Conservation (phyloP, 2,113 vertebrate genomes). For the Acrocephalus arundinaceus region DNA sequence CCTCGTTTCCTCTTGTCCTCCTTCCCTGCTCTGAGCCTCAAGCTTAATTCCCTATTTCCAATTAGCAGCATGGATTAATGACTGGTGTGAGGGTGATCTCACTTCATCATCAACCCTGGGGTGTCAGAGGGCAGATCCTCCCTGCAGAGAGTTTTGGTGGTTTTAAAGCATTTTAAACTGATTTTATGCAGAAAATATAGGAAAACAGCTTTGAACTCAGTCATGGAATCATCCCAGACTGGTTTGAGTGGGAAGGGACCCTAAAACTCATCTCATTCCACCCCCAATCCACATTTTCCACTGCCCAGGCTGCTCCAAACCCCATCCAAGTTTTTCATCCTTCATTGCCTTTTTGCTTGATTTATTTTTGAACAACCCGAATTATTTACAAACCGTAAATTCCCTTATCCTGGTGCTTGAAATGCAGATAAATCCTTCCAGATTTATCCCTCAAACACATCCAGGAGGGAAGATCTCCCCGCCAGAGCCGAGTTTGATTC, state of each 20-base stretch:
- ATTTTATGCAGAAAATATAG: not conserved
- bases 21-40: not conserved
- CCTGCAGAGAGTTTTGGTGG: not conserved
- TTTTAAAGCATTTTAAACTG: not conserved
- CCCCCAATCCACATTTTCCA: not conserved
- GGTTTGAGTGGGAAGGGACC: not conserved
- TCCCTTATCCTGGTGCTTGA: accelerated
- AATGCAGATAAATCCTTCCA: not conserved
- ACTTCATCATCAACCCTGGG: accelerated
- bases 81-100: accelerated
- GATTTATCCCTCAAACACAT: not conserved
- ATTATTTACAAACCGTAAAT: not conserved
- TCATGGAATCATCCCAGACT: not conserved
- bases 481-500: not conserved
- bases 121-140: not conserved
- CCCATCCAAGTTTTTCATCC: not conserved
- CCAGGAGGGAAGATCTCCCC: accelerated
- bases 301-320: not conserved
- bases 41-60: accelerated
- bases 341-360: not conserved
- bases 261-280: not conserved
- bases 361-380: not conserved
- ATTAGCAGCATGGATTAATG: accelerated
- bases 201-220: not conserved
- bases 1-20: not conserved